Evolutionary conservation across 2,888 invertebrate species (phyloP), one percentile per base, ranked within the genome.

Genomic region (Dione juno): DNA sequence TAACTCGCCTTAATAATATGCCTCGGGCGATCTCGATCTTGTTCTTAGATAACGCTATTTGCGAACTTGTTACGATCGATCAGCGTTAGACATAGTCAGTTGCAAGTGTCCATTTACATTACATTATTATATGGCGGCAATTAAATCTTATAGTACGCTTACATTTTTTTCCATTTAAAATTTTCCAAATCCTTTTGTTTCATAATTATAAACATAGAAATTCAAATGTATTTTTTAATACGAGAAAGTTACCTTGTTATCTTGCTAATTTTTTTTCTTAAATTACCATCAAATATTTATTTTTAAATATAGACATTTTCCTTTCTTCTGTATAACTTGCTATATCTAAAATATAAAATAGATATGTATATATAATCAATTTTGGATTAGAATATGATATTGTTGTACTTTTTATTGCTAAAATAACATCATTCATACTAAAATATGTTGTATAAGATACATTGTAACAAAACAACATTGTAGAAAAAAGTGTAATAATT

Each of bases 1-100:
- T 90, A 91, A 88, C 82, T 84, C 79, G 71, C 79, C 80, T 80
- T 89, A 89, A 89, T 89, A 85, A 88, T 85, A 67, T 73, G 82
- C 86, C 84, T 80, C 77, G 75, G 84, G 87, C 83, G 80, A 45
- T 61, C 45, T 66, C 21, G 66, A 66, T 70, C 70, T 59, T 53
- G 66, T 45, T 66, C 59, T 45, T 28, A 45, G 59, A 66, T 66
- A 66, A 66, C 53, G 68, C 68, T 69, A 57, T 63, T 69, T 69
- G 54, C 54, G 43, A 16, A 69, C 63, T 64, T 64, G 63, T 69
- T 63, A 48, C 67, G 50, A 59, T 68, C 68, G 68, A 63, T 68
- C 61, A 40, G 58, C 0, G 45, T 54, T 63, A 28, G 35, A 53
- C 28, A 53, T 52, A 14, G 50, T 64, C 37, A 48, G 37, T 37